Base-by-base conservation (phyloP, 2,113 vertebrate genomes). In the Ardeotis arabs region DNA sequence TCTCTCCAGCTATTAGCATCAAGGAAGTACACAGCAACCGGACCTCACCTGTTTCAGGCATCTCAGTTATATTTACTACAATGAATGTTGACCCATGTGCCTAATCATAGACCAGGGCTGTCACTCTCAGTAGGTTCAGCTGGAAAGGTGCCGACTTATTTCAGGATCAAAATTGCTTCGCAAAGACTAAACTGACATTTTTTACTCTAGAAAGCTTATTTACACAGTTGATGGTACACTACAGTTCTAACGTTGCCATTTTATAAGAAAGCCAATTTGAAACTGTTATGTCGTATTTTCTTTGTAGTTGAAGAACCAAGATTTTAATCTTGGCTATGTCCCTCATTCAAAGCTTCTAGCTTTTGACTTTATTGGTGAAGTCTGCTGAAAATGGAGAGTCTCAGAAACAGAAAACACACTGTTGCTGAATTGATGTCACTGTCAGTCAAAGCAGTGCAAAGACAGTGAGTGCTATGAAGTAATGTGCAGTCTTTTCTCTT, bases 131-230 rank as follows among this genome's bases (percentile, higher is more conserved):
- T 82, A 84, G 92, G 52, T 67, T 91, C 63, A 85, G 7, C 23
- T 69, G 75, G 45, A 96, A 77, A 83, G 37, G 25, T 77, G n/a
- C 27, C 67, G 87, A 8, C 58, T 91, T 91, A 88, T 76, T 93
- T 87, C 67, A 74, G 70, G 55, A 77, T 82, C 52, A 58, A 87
- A 93, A 96, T 1, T 70, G 53, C 52, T 79, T 79, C 33, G 64
- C 63, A 66, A 78, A 56, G 52, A 76, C 2, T 66, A 85, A 72
- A 50, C 41, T 77, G 74, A 83, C 31, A 52, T 91, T 91, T 76
- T 76, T 45, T 8, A 60, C 47, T 91, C 33, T 15, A 82, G 29
- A 58, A 87, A 76, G 20, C 52, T 75, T 53, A 68, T 85, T 83
- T 91, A 81, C 45, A 72, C 27, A 47, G 35, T 10, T 82, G 49